A percentile compares a stretch with the other conserved stretches of the same genome.
Conservation (phyloP, 2,113 vertebrate species). For the Pachycephala philippinensis region DNA sequence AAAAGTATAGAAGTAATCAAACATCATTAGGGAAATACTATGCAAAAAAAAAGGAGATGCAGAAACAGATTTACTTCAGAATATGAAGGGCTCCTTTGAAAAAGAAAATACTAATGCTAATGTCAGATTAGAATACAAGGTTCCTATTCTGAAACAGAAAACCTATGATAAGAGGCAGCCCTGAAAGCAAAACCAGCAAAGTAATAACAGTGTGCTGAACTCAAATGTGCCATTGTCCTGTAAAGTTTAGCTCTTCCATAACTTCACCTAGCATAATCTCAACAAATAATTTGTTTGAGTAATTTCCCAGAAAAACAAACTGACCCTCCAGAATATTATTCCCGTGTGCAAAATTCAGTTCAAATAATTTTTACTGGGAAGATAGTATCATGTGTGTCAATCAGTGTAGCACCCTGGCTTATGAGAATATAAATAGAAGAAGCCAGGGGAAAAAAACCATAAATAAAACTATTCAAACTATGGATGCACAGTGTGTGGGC, state of each 20-base stretch:
- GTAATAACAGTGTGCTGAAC: background rate
- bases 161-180: background rate
- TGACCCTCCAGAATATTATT: background rate
- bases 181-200: background rate
- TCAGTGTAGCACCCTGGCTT: background rate
- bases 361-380: background rate
- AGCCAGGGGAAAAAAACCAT: accelerated
- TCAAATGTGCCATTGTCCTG: background rate
- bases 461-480: background rate
- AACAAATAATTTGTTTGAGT: background rate
- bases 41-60: background rate
- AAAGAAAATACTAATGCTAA: background rate
- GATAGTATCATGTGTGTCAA: background rate
- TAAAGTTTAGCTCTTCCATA: background rate
- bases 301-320: background rate
- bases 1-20: background rate
- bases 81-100: constrained; percentile 3
- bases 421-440: background rate
- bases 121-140: background rate
- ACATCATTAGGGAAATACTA: background rate
- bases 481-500: background rate
- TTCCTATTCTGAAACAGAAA: constrained; percentile 26
- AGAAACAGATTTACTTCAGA: background rate
- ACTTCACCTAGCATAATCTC: background rate
- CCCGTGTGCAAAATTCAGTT: background rate